Percentiles rank a stretch among this genome's conserved stretches.
These are phyloP conservation scores for Euura lappo DNA, from an alignment of 1,140 invertebrate genomes.

Conservation along the genomic window DNA sequence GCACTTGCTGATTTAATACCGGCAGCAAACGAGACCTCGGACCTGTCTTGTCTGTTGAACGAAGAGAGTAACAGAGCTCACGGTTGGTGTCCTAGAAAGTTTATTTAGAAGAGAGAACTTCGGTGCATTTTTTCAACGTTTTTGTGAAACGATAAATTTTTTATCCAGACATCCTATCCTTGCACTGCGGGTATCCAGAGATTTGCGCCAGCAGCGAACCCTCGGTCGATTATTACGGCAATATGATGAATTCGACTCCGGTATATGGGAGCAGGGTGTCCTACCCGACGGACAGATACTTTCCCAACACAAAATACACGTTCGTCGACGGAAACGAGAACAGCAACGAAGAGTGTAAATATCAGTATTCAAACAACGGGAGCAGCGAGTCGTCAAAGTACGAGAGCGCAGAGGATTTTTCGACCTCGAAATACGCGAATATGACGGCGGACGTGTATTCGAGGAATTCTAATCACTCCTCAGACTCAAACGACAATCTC, in stretches of 20 bases:
- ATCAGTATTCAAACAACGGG: slow-evolving; percentile 30
- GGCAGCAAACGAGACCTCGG: slow-evolving; percentile 40
- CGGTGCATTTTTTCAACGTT: background rate
- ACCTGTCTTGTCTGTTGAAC: slow-evolving; percentile 47
- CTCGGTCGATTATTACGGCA: slow-evolving; percentile 49
- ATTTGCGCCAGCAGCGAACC: slow-evolving; percentile 41
- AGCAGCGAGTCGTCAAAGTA: slow-evolving; percentile 41
- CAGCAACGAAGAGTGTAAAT: slow-evolving; percentile 26
- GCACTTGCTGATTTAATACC: slow-evolving; percentile 50
- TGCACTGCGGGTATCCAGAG: slow-evolving; percentile 48
- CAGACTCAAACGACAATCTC: slow-evolving; percentile 50
- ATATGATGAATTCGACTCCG: slow-evolving; percentile 48
- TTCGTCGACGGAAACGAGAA: slow-evolving; percentile 51
- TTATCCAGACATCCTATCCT: slow-evolving; percentile 45
- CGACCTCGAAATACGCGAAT: slow-evolving; percentile 14
- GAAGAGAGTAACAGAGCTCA: slow-evolving; percentile 45
- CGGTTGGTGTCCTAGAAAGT: slow-evolving; percentile 33
- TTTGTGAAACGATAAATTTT: background rate
- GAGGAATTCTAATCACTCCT: slow-evolving; percentile 35
- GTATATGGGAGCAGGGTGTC: slow-evolving; percentile 41
- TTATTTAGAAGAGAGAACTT: background rate
- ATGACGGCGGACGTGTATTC: slow-evolving; percentile 36
- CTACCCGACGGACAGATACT: slow-evolving; percentile 40
- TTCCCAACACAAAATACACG: slow-evolving; percentile 40
- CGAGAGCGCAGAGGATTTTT: slow-evolving; percentile 40